Evolutionary conservation across 2,888 invertebrate species (phyloP), one percentile per base, ranked within the genome.

Genomic region (Branchellion lobata): DNA sequence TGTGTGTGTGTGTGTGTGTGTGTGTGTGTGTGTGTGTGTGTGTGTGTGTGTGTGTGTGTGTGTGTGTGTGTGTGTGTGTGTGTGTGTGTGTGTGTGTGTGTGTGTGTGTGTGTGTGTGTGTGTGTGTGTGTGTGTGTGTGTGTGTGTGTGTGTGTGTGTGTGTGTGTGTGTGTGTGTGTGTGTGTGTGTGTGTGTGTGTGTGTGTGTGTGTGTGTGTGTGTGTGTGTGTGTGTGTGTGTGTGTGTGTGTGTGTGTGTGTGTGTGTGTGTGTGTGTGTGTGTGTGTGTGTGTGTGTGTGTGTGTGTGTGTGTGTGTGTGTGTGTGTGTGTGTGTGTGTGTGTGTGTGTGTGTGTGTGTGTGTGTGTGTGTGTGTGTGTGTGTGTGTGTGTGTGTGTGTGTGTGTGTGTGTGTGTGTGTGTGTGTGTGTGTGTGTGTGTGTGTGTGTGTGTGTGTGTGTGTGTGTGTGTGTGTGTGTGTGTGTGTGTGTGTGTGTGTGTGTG

Each of bases 61-160:
- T 79, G 36, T 57, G 72, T 79, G 72, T 75, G 72, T 57, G 72
- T 75, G 47, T 79, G 72, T 57, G 72, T 47, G 47, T 47, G 47
- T 47, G 47, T 47, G 24, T n/a, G 24, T 51, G 27, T 29, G n/a
- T 27, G n/a, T 21, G 40, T n/a, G 68, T 24, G 47, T 47, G 47
- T 47, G 47, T 47, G 47, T 47, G 47, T 47, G 47, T 47, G 47
- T 47, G 47, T 47, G 47, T 47, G 47, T 47, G 47, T 47, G 47
- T 47, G 47, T 47, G 47, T 47, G 47, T 47, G 47, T 47, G 47
- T 47, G 47, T 47, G 47, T 47, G 47, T 47, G 47, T 47, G 47
- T 47, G 47, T 47, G 47, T 47, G 47, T 47, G 47, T 47, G 47
- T 47, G 47, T 47, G 47, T 47, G 47, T 47, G 47, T 47, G 47